phyloP scores from a whole-genome alignment of 2,888 invertebrate genomes.

The Heliconius hortense region DNA sequence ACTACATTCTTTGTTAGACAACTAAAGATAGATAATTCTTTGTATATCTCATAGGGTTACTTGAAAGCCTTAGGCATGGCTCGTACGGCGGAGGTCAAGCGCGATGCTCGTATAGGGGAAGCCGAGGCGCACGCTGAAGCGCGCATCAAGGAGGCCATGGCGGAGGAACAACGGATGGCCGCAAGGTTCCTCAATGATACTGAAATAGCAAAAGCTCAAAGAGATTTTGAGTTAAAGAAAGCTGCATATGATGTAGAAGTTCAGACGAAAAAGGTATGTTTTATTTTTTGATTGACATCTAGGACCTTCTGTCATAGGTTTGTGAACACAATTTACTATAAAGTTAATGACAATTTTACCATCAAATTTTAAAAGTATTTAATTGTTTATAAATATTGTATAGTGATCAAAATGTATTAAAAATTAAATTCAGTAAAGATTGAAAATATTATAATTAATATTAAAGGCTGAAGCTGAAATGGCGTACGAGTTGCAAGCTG shows the following conservation, averaged over 20 bases:
- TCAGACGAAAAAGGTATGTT: slow-evolving; percentile 90
- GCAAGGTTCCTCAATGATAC: slow-evolving; percentile 96
- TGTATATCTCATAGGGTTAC: slow-evolving; percentile 86
- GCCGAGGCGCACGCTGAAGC: slow-evolving; percentile 97
- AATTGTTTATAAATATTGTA: background rate
- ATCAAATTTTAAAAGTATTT: too few relatives aligned
- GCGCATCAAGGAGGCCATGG: slow-evolving; percentile 95
- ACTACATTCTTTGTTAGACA: background rate
- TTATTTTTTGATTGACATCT: too few relatives aligned
- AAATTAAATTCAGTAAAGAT: background rate
- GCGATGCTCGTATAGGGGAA: slow-evolving; percentile 98
- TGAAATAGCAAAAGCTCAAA: slow-evolving; percentile 97
- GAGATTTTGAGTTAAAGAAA: slow-evolving; percentile 98
- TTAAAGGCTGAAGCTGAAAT: slow-evolving; percentile 94
- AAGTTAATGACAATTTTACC: too few relatives aligned
- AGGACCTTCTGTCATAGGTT: too few relatives aligned
- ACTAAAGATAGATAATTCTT: background rate
- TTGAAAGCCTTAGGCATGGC: slow-evolving; percentile 97
- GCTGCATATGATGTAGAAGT: slow-evolving; percentile 98
- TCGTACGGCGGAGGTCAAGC: slow-evolving; percentile 95
- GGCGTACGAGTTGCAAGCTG: slow-evolving; percentile 96
- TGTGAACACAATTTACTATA: too few relatives aligned
- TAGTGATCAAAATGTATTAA: background rate
- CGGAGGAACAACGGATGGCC: slow-evolving; percentile 98
- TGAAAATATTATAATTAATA: background rate